Conservation (phyloP, 2,888 invertebrate species). For the Neria commutata region DNA sequence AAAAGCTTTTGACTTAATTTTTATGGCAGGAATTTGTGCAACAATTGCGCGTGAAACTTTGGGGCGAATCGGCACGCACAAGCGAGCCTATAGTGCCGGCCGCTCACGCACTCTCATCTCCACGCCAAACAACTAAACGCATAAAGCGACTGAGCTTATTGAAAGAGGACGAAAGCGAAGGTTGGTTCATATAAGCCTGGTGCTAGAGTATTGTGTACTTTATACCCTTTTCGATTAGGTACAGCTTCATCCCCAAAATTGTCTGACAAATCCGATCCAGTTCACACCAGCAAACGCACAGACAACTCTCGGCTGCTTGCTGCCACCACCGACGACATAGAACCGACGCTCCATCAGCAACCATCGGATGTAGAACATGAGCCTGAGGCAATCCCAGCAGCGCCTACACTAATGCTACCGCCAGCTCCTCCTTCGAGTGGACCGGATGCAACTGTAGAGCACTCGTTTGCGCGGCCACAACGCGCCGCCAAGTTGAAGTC, state of each 20-base stretch:
- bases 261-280: too few species aligned
- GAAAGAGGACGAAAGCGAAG: slow-evolving; percentile 41
- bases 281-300: slow-evolving; percentile 32
- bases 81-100: too few species aligned
- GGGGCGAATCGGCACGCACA: slow-evolving; percentile 17
- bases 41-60: slow-evolving; percentile 19
- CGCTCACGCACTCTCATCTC: slow-evolving; percentile 35
- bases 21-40: slow-evolving; percentile 32
- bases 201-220: too few species aligned
- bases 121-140: slow-evolving; percentile 55
- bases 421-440: slow-evolving; percentile 32
- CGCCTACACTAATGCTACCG: slow-evolving; percentile 41
- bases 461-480: slow-evolving; percentile 45
- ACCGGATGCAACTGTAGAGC: slow-evolving; percentile 35
- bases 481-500: slow-evolving; percentile 54
- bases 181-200: slow-evolving; percentile 18
- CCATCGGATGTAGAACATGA: background rate
- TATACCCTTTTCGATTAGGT: too few species aligned
- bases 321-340: slow-evolving; percentile 13
- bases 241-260: too few species aligned
- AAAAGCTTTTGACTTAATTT: background rate
- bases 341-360: background rate
- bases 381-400: slow-evolving; percentile 27
- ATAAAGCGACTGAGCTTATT: slow-evolving; percentile 47
- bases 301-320: slow-evolving; percentile 42